Conservation (phyloP, 2,797 vertebrate species). For the Falco cherrug region DNA sequence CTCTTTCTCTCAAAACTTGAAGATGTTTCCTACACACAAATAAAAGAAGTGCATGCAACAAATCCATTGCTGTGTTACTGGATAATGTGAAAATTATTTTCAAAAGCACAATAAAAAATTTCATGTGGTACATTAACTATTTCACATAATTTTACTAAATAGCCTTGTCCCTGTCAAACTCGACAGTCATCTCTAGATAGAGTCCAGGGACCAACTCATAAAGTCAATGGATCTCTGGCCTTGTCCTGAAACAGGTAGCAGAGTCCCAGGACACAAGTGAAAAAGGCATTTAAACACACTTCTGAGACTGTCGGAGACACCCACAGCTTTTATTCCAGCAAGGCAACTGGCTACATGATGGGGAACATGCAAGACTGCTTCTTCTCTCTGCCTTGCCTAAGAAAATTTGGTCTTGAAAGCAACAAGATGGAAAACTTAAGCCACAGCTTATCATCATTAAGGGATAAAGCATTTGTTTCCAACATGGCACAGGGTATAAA, state of each 20-base stretch:
- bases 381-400: neutral
- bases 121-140: neutral
- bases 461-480: neutral
- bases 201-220: neutral
- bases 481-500: neutral
- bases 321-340: neutral
- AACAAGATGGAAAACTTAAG: neutral
- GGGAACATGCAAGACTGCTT: neutral
- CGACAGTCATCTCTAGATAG: neutral
- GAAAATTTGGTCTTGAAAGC: neutral
- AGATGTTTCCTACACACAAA: neutral
- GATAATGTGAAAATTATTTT: neutral
- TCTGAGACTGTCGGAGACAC: neutral
- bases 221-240: neutral
- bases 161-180: neutral
- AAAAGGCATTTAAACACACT: neutral
- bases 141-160: neutral
- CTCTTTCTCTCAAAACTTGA: neutral
- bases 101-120: neutral
- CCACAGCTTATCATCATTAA: neutral
- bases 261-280: neutral
- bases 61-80: neutral
- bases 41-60: neutral
- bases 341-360: neutral
- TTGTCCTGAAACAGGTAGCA: neutral